These are phyloP conservation scores for Equus quagga DNA, from an alignment of 2,113 vertebrate genomes.

Conservation along the genomic window DNA sequence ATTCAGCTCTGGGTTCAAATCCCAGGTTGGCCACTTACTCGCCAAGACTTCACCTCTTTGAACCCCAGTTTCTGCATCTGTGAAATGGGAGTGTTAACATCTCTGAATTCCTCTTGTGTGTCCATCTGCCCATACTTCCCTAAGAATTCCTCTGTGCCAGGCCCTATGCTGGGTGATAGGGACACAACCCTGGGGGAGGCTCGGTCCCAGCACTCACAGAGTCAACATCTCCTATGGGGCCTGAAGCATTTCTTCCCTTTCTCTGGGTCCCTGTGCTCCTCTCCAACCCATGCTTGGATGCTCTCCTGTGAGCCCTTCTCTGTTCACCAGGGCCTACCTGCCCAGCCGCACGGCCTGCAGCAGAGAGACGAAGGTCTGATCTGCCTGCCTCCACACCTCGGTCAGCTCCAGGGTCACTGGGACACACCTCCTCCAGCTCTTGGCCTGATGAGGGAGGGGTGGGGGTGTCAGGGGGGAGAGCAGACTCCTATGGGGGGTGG, in stretches of 20 bases:
- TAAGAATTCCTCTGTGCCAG: neutral
- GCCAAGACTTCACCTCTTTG: neutral
- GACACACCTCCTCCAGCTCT: conserved; percentile 95
- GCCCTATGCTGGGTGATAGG: neutral
- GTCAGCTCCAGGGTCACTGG: conserved; percentile 96
- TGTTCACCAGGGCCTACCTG: conserved; percentile 87
- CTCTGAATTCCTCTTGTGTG: neutral
- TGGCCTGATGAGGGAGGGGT: conserved; percentile 86
- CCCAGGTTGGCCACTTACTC: neutral
- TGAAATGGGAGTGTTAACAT: neutral
- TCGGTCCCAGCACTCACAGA: neutral
- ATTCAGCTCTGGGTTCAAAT: neutral
- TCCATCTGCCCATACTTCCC: neutral
- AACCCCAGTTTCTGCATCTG: neutral
- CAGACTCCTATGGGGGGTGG: neutral
- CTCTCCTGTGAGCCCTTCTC: neutral
- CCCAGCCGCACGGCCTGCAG: conserved; percentile 94
- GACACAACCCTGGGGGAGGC: neutral
- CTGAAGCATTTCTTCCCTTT: neutral
- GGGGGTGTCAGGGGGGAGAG: neutral
- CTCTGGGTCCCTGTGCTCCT: neutral
- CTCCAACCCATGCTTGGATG: neutral
- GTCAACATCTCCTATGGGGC: neutral
- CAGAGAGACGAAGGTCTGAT: conserved; percentile 94
- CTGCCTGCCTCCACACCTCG: conserved; percentile 94